Percentiles rank a stretch among this genome's conserved stretches.
Conservation (phyloP, 2,888 invertebrate species). For the Eupsilia transversa region DNA sequence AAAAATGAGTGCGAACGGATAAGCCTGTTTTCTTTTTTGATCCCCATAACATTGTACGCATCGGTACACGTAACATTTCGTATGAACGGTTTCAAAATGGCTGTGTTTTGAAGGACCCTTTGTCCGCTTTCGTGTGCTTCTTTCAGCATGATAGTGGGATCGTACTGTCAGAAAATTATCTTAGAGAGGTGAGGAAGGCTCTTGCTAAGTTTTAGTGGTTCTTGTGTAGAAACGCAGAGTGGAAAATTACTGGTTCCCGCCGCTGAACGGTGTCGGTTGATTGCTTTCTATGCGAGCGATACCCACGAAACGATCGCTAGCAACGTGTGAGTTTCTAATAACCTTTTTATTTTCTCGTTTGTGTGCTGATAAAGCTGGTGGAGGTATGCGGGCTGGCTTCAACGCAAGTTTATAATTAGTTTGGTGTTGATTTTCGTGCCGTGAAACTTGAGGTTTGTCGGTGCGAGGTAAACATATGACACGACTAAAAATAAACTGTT, state of each 20-base stretch:
- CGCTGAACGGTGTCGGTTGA: conserved; percentile 82
- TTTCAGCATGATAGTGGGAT: conserved; percentile 93
- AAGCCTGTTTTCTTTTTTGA: conserved; percentile 77
- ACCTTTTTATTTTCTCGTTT: conserved; percentile 79
- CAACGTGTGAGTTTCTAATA: conserved; percentile 89
- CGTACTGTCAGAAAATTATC: conserved; percentile 91
- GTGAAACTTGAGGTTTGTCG: conserved; percentile 71
- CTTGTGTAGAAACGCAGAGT: conserved; percentile 75
- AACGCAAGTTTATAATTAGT: conserved; percentile 75
- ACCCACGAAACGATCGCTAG: conserved; percentile 84
- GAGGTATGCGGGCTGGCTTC: conserved; percentile 69
- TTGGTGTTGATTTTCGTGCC: conserved; percentile 74
- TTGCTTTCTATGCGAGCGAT: conserved; percentile 87
- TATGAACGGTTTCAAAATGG: conserved; percentile 92
- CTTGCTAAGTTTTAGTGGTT: conserved; percentile 74
- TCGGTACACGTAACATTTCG: conserved; percentile 88
- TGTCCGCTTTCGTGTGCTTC: conserved; percentile 91
- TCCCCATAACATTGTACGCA: conserved; percentile 79
- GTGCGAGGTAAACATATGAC: conserved; percentile 81
- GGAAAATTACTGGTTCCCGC: conserved; percentile 88
- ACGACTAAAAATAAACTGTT: conserved; percentile 78
- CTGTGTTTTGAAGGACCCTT: conserved; percentile 93
- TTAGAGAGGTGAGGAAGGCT: conserved; percentile 91
- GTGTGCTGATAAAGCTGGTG: conserved; percentile 70
- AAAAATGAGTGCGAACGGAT: conserved; percentile 90